Conservation (phyloP, 2,888 invertebrate genomes). For the Prosapia bicincta region DNA sequence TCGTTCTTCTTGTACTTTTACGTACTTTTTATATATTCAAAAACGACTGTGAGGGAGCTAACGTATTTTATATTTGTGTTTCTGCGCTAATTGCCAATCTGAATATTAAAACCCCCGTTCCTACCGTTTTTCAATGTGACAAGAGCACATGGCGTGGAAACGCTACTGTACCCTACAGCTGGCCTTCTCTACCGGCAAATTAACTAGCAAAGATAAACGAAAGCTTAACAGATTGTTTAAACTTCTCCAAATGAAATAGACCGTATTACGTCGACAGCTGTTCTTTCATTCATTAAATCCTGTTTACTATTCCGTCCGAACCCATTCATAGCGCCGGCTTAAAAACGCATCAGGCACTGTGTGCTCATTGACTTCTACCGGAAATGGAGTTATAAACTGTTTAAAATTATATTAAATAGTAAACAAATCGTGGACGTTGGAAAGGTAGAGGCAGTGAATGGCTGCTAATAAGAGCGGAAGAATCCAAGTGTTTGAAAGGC, state of each 20-base stretch:
- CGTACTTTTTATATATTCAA: too few relatives aligned
- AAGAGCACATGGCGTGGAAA: too few relatives aligned
- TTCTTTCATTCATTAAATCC: neutral
- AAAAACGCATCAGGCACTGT: neutral
- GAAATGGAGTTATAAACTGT: neutral
- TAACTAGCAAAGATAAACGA: too few relatives aligned
- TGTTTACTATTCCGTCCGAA: neutral
- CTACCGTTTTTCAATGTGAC: too few relatives aligned
- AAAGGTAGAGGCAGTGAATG: neutral
- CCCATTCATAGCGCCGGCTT: neutral
- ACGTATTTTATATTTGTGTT: too few relatives aligned
- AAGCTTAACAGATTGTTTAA: neutral
- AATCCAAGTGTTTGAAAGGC: too few relatives aligned
- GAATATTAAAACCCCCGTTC: too few relatives aligned
- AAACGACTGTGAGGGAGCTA: too few relatives aligned
- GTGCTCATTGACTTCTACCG: neutral
- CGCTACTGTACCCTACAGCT: too few relatives aligned
- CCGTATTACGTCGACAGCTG: neutral
- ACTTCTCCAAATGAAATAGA: neutral
- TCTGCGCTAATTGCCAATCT: too few relatives aligned
- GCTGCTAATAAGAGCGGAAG: neutral
- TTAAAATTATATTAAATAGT: neutral
- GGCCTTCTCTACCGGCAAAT: too few relatives aligned
- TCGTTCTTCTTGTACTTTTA: too few relatives aligned
- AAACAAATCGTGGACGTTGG: neutral